Conservation (phyloP, 2,888 invertebrate genomes). For the Drosophila flavopinicola region DNA sequence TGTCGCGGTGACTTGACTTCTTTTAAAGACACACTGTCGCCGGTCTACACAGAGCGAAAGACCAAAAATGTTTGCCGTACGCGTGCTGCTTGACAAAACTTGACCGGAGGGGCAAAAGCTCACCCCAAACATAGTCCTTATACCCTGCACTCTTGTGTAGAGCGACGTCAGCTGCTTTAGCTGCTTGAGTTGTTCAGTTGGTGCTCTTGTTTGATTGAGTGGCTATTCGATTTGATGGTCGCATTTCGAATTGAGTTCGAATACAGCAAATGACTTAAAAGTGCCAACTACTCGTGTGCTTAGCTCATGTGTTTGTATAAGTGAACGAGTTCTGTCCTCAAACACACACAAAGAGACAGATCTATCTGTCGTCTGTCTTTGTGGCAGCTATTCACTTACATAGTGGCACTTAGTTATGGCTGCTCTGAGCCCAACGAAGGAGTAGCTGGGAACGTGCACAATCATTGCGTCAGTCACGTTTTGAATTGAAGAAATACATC, state of each 20-base stretch:
- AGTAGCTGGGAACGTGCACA: constrained; percentile 59
- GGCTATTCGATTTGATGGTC: constrained; percentile 65
- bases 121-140: no score
- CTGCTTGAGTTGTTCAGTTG: no score
- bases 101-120: not conserved
- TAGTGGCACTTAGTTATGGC: constrained; percentile 75
- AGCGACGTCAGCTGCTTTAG: constrained; percentile 38
- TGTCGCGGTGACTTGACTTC: constrained; percentile 35
- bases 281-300: constrained; percentile 73
- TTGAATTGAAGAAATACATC: constrained; percentile 79
- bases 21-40: constrained; percentile 19
- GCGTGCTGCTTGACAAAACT: constrained; percentile 55
- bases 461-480: constrained; percentile 78
- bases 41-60: constrained; percentile 7
- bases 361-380: constrained; percentile 30
- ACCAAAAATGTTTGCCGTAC: constrained; percentile 57
- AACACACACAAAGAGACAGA: not conserved
- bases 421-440: constrained; percentile 17
- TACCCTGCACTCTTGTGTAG: not conserved
- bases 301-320: constrained; percentile 54
- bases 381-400: constrained; percentile 62
- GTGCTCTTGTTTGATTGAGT: constrained; percentile 70
- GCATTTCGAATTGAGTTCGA: constrained; percentile 74
- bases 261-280: constrained; percentile 76
- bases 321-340: constrained; percentile 8